Base-by-base conservation (phyloP, 1,140 invertebrate genomes). In the Riptortus pedestris region DNA sequence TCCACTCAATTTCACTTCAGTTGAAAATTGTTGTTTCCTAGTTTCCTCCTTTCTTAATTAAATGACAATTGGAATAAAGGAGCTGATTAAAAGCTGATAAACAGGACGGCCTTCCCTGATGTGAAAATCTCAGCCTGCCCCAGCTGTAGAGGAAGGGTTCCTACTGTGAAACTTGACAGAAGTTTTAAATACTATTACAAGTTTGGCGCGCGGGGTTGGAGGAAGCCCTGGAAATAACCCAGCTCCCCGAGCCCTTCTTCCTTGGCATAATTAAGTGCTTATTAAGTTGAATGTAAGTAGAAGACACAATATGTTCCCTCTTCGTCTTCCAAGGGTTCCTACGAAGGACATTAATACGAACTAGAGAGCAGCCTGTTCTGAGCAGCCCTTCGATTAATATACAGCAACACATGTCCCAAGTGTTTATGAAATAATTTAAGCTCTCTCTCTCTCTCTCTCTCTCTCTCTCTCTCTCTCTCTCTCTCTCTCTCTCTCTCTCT, bases 181-280 rank as follows among this genome's bases (percentile, higher is more conserved):
- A 57, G 52, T 57, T 57, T 57, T 57, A 57, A 57, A 57, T 57
- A 57, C 52, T 57, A 57, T 57, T 57, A 57, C 52, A 57, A 57
- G 52, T 57, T 57, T 48, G 5, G 3, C 47, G 2, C 3, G 47
- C n/a, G n/a, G n/a, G 31, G 31, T 7, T 5, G 5, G 31, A 38
- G 14, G 14, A 38, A 14, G 31, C 5, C 5, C 31, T 38, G 31
- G 31, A 14, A 38, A 38, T 38, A 38, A 38, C 31, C 31, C 31
- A 38, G 31, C 31, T 38, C 31, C 31, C 31, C 31, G 5, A 5
- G 5, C 31, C 31, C 5, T 14, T 14, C 31, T 38, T 38, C 31
- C 31, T 7, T 14, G 5, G 5, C 31, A 38, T 7, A 38, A 14
- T 38, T 38, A 38, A 38, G 31, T 38, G 31, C 31, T 38, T 38